phyloP scores from a whole-genome alignment of 2,113 vertebrate species.

The Orientallactaga bullata region DNA sequence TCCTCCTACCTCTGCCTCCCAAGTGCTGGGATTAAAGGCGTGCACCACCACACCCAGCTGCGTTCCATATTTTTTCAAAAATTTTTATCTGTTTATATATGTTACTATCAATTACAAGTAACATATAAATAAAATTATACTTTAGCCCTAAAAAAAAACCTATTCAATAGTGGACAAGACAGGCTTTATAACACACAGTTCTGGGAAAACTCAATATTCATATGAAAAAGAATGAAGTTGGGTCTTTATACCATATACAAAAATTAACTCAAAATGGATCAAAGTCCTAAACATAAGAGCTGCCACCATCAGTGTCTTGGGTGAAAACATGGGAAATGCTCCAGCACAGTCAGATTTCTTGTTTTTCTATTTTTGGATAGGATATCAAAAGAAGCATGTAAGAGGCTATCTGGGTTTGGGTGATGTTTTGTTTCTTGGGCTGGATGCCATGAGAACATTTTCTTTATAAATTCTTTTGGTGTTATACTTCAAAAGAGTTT shows the following conservation, averaged over 20 bases:
- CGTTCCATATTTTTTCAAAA: too few relatives aligned
- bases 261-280: slow-evolving; percentile 16
- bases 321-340: background rate
- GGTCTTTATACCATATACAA: background rate
- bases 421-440: too few relatives aligned
- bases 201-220: background rate
- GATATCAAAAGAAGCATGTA: background rate
- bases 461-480: background rate
- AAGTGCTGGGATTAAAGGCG: too few relatives aligned
- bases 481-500: background rate
- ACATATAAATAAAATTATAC: too few relatives aligned
- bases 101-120: too few relatives aligned
- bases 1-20: too few relatives aligned
- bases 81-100: too few relatives aligned
- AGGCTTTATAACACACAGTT: background rate
- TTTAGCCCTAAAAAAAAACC: too few relatives aligned
- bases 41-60: too few relatives aligned
- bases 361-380: background rate
- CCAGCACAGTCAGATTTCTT: background rate
- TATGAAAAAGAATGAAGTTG: background rate
- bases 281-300: background rate
- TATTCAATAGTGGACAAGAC: background rate
- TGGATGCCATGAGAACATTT: too few relatives aligned
- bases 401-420: too few relatives aligned
- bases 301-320: background rate